Base-by-base conservation (phyloP, 2,113 vertebrate genomes). In the Scomber colias region DNA sequence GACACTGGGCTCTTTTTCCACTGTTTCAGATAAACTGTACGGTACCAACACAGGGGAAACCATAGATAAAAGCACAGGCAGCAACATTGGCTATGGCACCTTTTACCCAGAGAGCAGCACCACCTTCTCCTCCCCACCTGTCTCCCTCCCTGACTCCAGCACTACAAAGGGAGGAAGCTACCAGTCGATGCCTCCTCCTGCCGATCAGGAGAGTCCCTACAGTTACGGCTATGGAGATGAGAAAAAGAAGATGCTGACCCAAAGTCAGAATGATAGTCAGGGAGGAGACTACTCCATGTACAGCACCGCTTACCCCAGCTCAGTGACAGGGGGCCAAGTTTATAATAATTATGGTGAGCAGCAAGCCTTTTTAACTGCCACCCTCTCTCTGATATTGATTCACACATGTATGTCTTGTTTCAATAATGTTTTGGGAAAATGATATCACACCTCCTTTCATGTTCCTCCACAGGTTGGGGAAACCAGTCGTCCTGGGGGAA, bases 181-280 rank as follows among this genome's bases (percentile, higher is more conserved):
- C 84, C 87, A 86, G 68, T 77, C 92, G 0, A 91, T 93, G 87
- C 86, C 91, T 0, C 91, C 91, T 2, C 90, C 93, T 1, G 72
- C 76, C 0, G 92, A 93, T 49, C 91, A 93, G 86, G 83, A 89
- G 78, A 94, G 93, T 63, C 93, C 93, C 0, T 94, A 94, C 77
- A 94, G 93, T 77, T 94, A 94, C 3, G 93, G 92, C 0, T 94
- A 94, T 1, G 93, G 93, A 24, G 93, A 91, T 3, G 92, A 93
- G 76, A 94, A 94, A 79, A 93, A 92, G 88, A 94, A 93, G 62
- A 88, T 92, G 88, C 89, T 94, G 46, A 93, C 84, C 17, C 92
- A 93, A 62, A 62, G 74, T 46, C 81, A 75, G 53, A 77, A 7
- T 14, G 84, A 73, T 5, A 27, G 12, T 30, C 83, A 83, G 50